Conservation (phyloP, 2,888 invertebrate species). For the Brachylomia viminalis region DNA sequence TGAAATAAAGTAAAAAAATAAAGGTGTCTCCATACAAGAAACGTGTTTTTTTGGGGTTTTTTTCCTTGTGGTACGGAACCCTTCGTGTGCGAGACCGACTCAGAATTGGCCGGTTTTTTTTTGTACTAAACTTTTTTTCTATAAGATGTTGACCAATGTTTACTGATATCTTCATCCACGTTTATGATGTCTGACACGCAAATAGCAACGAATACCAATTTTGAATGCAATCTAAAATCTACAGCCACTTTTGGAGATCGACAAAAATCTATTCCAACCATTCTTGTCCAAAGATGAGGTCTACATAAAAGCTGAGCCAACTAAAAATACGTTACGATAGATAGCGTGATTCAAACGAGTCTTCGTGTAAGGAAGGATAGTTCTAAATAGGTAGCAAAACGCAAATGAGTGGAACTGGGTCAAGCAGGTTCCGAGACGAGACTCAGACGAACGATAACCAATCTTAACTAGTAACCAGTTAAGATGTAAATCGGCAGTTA, state of each 20-base stretch:
- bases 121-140: background rate
- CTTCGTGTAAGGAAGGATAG: slow-evolving; percentile 69
- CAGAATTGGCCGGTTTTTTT: background rate
- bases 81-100: too few species aligned
- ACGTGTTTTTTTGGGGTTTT: too few species aligned
- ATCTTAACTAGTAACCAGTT: slow-evolving; percentile 53
- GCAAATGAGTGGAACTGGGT: slow-evolving; percentile 78
- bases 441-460: slow-evolving; percentile 69
- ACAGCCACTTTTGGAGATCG: background rate
- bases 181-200: background rate
- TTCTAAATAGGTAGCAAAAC: slow-evolving; percentile 70
- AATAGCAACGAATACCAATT: background rate
- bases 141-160: background rate
- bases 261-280: slow-evolving; percentile 16
- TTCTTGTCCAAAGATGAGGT: slow-evolving; percentile 39
- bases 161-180: background rate
- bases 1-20: too few species aligned
- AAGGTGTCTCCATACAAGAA: too few species aligned
- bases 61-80: too few species aligned
- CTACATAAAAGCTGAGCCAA: slow-evolving; percentile 53
- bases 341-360: slow-evolving; percentile 64
- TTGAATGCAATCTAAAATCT: slow-evolving; percentile 1
- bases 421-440: slow-evolving; percentile 76
- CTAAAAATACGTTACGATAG: slow-evolving; percentile 50
- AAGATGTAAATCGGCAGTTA: slow-evolving; percentile 64